phyloP scores from a whole-genome alignment of 2,113 vertebrate species.

The Poeciliopsis retropinna region DNA sequence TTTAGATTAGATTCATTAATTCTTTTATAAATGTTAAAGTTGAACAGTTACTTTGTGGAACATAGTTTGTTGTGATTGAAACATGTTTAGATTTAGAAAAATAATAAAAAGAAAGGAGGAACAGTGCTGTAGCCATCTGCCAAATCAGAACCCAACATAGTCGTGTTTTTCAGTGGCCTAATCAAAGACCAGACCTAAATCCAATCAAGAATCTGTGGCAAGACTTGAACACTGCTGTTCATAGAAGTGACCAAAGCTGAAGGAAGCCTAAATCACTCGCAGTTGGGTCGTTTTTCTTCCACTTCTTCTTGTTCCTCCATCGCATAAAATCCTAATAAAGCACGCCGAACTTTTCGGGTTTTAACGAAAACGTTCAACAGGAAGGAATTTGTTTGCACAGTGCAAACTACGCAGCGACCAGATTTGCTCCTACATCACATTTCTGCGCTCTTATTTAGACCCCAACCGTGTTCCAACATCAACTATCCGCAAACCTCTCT shows the following conservation, averaged over 20 bases:
- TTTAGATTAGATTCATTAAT: no score
- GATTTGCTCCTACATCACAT: conserved; percentile 6
- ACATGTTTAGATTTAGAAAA: no score
- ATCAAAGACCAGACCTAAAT: background rate
- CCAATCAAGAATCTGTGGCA: no score
- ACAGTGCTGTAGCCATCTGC: no score
- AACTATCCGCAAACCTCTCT: conserved; percentile 54
- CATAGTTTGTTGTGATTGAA: no score
- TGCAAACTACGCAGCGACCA: background rate
- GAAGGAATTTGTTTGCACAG: background rate
- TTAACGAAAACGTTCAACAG: background rate
- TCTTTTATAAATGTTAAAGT: no score
- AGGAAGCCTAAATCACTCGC: background rate
- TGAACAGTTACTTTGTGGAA: no score
- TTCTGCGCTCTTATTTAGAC: conserved; percentile 27
- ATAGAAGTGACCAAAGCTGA: background rate
- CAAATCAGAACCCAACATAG: no score
- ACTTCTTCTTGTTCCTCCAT: background rate
- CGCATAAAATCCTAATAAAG: background rate
- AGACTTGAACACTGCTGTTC: no score
- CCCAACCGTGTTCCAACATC: conserved; percentile 25
- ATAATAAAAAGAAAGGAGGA: no score
- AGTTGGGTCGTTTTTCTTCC: background rate
- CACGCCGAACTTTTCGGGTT: background rate
- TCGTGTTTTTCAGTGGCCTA: background rate